These are phyloP conservation scores for Furnarius figulus DNA, from an alignment of 2,113 vertebrate genomes.

Conservation along the genomic window DNA sequence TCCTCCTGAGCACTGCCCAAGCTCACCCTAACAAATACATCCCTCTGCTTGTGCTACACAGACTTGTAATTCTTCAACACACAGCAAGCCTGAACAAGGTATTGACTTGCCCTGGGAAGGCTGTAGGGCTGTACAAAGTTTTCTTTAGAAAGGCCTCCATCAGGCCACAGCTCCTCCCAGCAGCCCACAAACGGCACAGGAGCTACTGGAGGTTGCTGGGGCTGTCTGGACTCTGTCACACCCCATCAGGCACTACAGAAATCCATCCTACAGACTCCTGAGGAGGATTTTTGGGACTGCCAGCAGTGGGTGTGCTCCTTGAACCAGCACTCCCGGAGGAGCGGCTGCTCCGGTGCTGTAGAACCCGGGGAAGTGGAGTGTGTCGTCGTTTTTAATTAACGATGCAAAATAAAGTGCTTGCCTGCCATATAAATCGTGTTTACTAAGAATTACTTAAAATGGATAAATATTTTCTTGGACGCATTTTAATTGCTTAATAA, in stretches of 20 bases:
- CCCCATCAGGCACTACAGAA: not conserved
- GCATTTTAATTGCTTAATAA: slow-evolving; percentile 64
- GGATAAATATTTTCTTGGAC: slow-evolving; percentile 66
- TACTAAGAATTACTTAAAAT: slow-evolving; percentile 39
- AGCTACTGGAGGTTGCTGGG: not conserved
- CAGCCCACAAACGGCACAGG: not conserved
- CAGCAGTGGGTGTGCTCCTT: not conserved
- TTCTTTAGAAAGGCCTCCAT: not conserved
- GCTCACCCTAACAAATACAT: not conserved
- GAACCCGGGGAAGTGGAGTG: not conserved
- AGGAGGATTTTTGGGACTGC: not conserved
- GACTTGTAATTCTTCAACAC: not conserved
- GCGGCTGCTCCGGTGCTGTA: not conserved
- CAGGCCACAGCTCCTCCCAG: not conserved
- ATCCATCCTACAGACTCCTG: not conserved
- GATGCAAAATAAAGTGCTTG: slow-evolving; percentile 32
- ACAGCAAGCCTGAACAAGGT: not conserved
- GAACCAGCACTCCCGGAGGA: not conserved
- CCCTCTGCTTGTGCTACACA: not conserved
- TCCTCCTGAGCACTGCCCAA: fast-evolving
- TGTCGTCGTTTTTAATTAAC: slow-evolving; percentile 47
- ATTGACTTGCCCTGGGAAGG: not conserved
- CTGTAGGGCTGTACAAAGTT: not conserved
- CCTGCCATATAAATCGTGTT: slow-evolving; percentile 43
- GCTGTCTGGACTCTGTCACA: not conserved